Percentiles rank a stretch among this genome's conserved stretches.
These are phyloP conservation scores for Zaprionus gabonicus DNA, from an alignment of 1,140 invertebrate species.

Conservation along the genomic window DNA sequence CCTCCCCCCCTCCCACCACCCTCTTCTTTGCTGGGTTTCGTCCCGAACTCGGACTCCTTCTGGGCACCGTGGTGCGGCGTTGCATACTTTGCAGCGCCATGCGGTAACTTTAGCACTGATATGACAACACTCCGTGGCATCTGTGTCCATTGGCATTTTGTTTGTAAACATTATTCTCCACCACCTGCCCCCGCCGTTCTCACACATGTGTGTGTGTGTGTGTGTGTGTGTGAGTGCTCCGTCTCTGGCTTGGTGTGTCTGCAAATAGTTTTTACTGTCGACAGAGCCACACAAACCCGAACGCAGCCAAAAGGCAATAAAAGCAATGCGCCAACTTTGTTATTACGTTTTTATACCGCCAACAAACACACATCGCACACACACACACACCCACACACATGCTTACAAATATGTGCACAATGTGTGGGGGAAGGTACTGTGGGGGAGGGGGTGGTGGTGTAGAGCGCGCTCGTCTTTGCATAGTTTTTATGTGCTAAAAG, in stretches of 20 bases:
- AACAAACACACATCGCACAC: conserved; percentile 21
- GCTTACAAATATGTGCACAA: background rate
- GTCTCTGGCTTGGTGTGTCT: conserved; percentile 11
- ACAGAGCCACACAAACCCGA: conserved; percentile 29
- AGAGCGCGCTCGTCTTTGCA: conserved; percentile 24
- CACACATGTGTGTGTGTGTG: background rate
- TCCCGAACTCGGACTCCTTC: background rate
- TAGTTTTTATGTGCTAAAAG: conserved; percentile 57
- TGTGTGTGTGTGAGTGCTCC: background rate
- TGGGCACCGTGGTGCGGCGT: conserved; percentile 10
- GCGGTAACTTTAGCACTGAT: conserved; percentile 68
- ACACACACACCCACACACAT: no score
- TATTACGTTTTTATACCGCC: conserved; percentile 69
- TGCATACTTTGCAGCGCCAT: conserved; percentile 69
- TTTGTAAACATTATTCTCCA: conserved; percentile 59
- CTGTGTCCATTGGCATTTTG: conserved; percentile 78
- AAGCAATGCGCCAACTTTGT: conserved; percentile 74
- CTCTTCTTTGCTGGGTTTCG: background rate
- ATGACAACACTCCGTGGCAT: conserved; percentile 54
- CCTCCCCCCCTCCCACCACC: background rate
- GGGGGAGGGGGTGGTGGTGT: no score
- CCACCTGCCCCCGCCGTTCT: no score
- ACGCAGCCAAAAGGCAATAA: conserved; percentile 73
- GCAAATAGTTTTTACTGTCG: conserved; percentile 71
- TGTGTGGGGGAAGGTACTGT: background rate